Evolutionary conservation across 2,888 invertebrate species (phyloP), one percentile per base, ranked within the genome.

Genomic region (Oegoconia quadripuncta): DNA sequence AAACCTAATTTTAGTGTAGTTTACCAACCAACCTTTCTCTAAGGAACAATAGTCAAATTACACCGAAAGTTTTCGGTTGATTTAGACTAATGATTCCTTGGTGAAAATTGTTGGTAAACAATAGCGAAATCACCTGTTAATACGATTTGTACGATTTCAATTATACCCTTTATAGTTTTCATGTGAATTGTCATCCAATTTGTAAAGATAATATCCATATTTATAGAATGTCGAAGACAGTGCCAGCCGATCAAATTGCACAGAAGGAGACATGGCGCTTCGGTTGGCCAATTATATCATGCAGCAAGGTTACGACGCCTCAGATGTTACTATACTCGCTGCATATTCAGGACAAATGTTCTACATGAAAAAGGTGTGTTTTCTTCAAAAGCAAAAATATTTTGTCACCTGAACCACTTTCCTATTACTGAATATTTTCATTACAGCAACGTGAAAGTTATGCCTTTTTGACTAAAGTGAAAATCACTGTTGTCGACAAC

Each of bases 261-360:
- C 88, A 46, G 94, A 94, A 80, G 93, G 89, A 0, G 80, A 89
- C 34, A 88, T 92, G 63, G 58, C 90, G 3, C 75, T 92, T 15
- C 73, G 70, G 1, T 71, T 93, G 11, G 92, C 91, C 6, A 81
- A 88, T 44, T 91, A 93, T 60, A 67, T 94, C 1, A 73, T 92
- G 48, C 78, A 90, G 45, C 93, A 93, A 63, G 91, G 90, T 0
- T 93, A 93, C 54, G 34, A 70, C 0, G 68, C 90, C 0, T 68
- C 82, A 7, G 89, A 94, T 46, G 90, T 96, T 40, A 95, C 95
- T 0, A 91, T 96, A 43, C 78, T 96, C 14, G 89, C 92, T 0
- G 90, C 92, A 0, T 95, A 95, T 66, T 87, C 91, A 6, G 93
- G 92, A 0, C 95, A 95, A 72, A 89, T 92, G 84, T 90, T 90